Base-by-base conservation (phyloP, 2,113 vertebrate species). In the Paedocypris sp. region DNA sequence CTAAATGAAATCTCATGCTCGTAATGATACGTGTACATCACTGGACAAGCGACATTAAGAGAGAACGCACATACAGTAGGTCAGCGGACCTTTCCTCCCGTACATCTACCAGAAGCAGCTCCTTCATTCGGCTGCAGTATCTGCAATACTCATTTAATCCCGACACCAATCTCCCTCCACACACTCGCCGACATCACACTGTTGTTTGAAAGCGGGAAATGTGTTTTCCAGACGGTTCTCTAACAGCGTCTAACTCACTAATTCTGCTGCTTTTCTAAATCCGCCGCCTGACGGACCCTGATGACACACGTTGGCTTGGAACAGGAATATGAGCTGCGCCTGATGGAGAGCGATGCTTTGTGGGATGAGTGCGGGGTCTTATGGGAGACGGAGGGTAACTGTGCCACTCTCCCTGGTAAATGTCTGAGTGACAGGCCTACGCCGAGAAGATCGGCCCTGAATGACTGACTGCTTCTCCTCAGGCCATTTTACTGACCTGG, bases 211-310 rank as follows among this genome's bases (percentile, higher is more conserved):
- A n/a, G n/a, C n/a, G n/a, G n/a, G n/a, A n/a, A n/a, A n/a, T n/a
- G n/a, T n/a, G n/a, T n/a, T n/a, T n/a, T n/a, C n/a, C n/a, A n/a
- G n/a, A n/a, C n/a, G n/a, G n/a, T n/a, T n/a, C n/a, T n/a, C n/a
- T n/a, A n/a, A n/a, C n/a, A n/a, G n/a, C n/a, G n/a, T n/a, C n/a
- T n/a, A n/a, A n/a, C n/a, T n/a, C n/a, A n/a, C n/a, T n/a, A n/a
- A 31, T 50, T 66, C 22, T 18, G 25, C 38, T 18, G 47, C 46
- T 18, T 35, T 52, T 47, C 20, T 53, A 26, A 20, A 5, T 18
- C 60, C 60, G 61, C 46, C 33, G 60, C 29, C 29, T 56, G 63
- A 73, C 54, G 39, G 36, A 56, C 45, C 48, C 63, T 67, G 66
- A 52, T 53, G 39, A 41, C 31, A 47, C 10, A 35, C 36, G 25